phyloP scores from a whole-genome alignment of 2,797 vertebrate genomes.

The Okamejei kenojei region DNA sequence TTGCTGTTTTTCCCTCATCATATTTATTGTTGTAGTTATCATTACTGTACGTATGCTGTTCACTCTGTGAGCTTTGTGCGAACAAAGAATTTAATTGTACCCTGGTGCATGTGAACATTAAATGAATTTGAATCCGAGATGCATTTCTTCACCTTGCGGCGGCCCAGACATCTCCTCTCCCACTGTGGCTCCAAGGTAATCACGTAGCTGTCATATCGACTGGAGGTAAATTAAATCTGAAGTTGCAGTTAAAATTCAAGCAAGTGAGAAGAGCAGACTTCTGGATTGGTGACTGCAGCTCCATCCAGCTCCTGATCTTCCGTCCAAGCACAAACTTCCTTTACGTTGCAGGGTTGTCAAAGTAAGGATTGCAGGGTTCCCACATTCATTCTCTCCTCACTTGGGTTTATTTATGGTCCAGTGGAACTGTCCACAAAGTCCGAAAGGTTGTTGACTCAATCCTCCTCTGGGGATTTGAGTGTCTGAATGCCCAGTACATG shows the following conservation, averaged over 20 bases:
- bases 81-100: no score
- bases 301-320: neutral
- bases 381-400: neutral
- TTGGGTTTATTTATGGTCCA: neutral
- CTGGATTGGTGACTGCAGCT: neutral
- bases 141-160: neutral
- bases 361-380: neutral
- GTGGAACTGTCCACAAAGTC: neutral
- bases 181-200: slow-evolving; percentile 46
- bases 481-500: neutral
- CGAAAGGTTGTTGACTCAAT: neutral
- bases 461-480: neutral
- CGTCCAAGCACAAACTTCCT: neutral
- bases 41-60: no score
- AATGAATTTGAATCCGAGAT: neutral
- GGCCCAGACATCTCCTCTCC: neutral
- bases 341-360: neutral
- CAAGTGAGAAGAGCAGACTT: neutral
- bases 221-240: slow-evolving; percentile 76
- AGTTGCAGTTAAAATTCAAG: slow-evolving; percentile 55
- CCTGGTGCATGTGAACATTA: no score
- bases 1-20: no score
- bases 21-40: no score
- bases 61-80: no score
- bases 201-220: slow-evolving; percentile 66